Evolutionary conservation across 2,113 vertebrate species (phyloP).

Genomic region (Hyperopisus bebe): DNA sequence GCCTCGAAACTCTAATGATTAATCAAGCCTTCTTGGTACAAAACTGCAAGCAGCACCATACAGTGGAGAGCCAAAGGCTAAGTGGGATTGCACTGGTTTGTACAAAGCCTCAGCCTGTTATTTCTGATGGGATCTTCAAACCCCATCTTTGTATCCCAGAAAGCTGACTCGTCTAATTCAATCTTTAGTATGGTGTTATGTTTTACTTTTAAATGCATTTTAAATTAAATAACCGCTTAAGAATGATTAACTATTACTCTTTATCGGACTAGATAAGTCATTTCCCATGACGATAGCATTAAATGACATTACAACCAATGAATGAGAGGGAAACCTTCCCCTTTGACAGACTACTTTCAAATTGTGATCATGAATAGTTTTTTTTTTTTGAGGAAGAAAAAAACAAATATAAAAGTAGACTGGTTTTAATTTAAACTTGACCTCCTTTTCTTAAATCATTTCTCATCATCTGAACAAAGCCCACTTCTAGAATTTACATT

Average conservation of each 20-base stretch:
- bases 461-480: not conserved
- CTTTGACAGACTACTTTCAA: not conserved
- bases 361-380: not conserved
- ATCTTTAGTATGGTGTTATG: not conserved
- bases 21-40: not conserved
- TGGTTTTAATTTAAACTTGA: not conserved
- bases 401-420: not conserved
- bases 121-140: not conserved
- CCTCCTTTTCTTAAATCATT: not conserved
- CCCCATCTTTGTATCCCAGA: not conserved
- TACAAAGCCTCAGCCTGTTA: not conserved
- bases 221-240: not conserved
- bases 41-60: not conserved
- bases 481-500: not conserved
- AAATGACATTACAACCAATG: not conserved
- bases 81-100: not conserved
- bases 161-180: not conserved
- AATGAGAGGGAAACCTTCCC: not conserved
- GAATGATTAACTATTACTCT: not conserved
- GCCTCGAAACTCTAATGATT: not conserved
- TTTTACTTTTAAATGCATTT: not conserved
- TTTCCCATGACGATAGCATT: constrained; percentile 1
- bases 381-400: not conserved
- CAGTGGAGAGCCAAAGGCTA: not conserved
- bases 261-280: not conserved